A percentile compares a stretch with the other conserved stretches of the same genome.
Conservation (phyloP, 2,797 vertebrate species). For the Acanthurus lineatus region DNA sequence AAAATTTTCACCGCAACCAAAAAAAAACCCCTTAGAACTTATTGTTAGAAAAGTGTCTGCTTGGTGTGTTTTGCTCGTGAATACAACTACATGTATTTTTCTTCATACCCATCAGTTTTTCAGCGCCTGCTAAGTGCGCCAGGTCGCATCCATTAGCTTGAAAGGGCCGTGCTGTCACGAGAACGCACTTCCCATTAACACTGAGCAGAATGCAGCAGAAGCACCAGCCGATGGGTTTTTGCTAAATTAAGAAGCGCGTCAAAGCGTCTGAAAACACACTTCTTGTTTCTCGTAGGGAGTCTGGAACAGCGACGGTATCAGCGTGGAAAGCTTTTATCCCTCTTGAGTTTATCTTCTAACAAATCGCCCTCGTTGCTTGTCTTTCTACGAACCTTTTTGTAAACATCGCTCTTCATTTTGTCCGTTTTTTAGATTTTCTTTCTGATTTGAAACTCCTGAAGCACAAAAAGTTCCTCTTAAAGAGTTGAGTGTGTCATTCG, state of each 20-base stretch:
- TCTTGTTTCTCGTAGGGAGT: neutral
- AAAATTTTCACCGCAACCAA: neutral
- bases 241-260: neutral
- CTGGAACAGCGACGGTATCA: neutral
- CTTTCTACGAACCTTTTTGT: neutral
- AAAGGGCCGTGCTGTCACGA: constrained; percentile 1
- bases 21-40: no score
- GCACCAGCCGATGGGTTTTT: neutral
- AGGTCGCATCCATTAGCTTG: constrained; percentile 27
- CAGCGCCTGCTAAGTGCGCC: constrained; percentile 8
- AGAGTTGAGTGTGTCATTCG: neutral
- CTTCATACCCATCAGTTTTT: no score
- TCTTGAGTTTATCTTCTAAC: neutral
- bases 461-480: neutral
- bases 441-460: neutral
- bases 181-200: neutral
- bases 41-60: neutral
- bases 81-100: neutral
- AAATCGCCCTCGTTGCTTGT: neutral
- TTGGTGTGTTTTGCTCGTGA: neutral
- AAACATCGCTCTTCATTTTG: neutral
- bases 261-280: neutral
- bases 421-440: neutral
- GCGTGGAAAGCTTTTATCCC: constrained; percentile 30
- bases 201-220: constrained; percentile 3